phyloP scores from a whole-genome alignment of 23 tunicate genomes.

The Ciona savignyi region DNA sequence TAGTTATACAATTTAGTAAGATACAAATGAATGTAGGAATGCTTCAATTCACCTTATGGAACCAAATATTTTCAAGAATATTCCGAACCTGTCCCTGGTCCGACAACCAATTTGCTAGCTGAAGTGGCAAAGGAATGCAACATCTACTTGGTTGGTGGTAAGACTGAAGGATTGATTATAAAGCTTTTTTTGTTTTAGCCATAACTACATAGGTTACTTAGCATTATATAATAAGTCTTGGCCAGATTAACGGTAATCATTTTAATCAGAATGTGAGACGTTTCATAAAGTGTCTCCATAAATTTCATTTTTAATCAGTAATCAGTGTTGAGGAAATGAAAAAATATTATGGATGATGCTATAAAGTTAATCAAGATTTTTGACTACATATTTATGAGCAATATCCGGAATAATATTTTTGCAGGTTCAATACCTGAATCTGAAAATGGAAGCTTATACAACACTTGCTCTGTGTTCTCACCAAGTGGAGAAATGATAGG shows the following conservation, averaged over 20 bases:
- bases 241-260: neutral
- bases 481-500: constrained; percentile 84
- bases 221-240: neutral
- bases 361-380: neutral
- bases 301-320: too few species aligned
- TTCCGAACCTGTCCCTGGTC: constrained; percentile 94
- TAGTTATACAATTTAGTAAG: too few species aligned
- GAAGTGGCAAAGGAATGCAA: constrained; percentile 82
- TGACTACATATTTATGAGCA: neutral
- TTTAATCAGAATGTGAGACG: neutral
- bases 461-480: constrained; percentile 86
- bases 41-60: constrained; percentile 97
- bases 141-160: constrained; percentile 80
- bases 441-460: constrained; percentile 57
- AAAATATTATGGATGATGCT: neutral
- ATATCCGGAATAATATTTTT: neutral
- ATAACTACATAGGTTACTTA: too few species aligned
- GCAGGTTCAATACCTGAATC: constrained; percentile 90
- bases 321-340: too few species aligned
- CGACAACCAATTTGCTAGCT: constrained; percentile 56
- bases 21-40: constrained; percentile 76
- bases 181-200: neutral
- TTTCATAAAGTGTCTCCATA: too few species aligned
- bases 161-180: neutral
- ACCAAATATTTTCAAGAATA: constrained; percentile 91